phyloP scores from a whole-genome alignment of 2,888 invertebrate species.

The Hedychridium roseum region DNA sequence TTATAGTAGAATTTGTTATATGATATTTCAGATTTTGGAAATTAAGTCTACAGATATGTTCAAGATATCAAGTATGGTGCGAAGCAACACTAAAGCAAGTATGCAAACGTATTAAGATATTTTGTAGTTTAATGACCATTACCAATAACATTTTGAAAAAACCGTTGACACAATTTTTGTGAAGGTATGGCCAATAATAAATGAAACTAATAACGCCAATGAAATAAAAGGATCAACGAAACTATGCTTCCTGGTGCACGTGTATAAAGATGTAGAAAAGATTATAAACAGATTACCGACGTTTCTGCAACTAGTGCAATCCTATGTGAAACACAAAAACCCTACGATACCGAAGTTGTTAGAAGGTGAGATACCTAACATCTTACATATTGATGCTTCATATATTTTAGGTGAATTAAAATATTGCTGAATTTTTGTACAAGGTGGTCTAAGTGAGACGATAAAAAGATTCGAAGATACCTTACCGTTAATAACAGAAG shows the following conservation, averaged over 20 bases:
- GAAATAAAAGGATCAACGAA: conserved; percentile 41
- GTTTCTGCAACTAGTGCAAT: conserved; percentile 44
- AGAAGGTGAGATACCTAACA: conserved; percentile 40
- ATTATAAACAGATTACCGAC: conserved; percentile 51
- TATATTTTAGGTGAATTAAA: background rate
- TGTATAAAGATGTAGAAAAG: conserved; percentile 61
- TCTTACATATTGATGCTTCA: background rate
- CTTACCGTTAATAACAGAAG: conserved; percentile 57
- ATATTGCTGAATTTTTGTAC: background rate
- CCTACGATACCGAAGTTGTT: conserved; percentile 39
- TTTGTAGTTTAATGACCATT: conserved; percentile 5
- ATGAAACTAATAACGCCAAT: conserved; percentile 39
- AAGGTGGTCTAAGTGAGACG: conserved; percentile 43
- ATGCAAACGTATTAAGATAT: conserved; percentile 4
- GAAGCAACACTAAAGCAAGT: conserved; percentile 55
- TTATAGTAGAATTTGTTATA: background rate
- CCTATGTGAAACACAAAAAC: conserved; percentile 42
- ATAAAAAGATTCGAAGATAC: conserved; percentile 33
- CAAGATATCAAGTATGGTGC: conserved; percentile 82
- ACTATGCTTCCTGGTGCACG: conserved; percentile 59
- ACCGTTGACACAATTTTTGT: conserved; percentile 8
- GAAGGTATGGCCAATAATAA: conserved; percentile 46
- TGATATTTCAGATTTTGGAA: conserved; percentile 79
- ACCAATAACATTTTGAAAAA: background rate
- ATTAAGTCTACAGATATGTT: conserved; percentile 82